These are phyloP conservation scores for Heliconius congener DNA, from an alignment of 1,140 invertebrate species.

Conservation along the genomic window DNA sequence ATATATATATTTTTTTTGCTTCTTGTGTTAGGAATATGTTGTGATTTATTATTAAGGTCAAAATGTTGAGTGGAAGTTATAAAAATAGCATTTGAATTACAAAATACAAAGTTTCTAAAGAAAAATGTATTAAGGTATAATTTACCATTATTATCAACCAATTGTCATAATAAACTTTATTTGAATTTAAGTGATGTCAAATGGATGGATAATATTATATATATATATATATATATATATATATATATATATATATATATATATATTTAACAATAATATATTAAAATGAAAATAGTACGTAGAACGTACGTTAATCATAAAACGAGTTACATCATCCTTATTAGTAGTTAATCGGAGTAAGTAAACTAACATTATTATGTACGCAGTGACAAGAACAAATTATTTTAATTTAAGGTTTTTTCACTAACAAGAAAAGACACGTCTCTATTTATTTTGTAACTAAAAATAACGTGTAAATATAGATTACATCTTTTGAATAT, in stretches of 20 bases:
- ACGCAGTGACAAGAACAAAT: conserved; percentile 55
- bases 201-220: too few species aligned
- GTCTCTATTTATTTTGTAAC: conserved; percentile 49
- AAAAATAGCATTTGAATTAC: too few species aligned
- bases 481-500: not conserved
- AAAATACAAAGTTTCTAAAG: too few species aligned
- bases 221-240: too few species aligned
- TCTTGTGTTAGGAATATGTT: not conserved
- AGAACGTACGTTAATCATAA: conserved; percentile 40
- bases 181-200: too few species aligned
- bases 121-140: too few species aligned
- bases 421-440: conserved; percentile 33
- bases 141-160: too few species aligned
- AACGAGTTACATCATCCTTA: conserved; percentile 57
- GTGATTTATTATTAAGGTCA: not conserved
- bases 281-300: too few species aligned
- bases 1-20: not conserved
- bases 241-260: too few species aligned
- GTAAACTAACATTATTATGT: conserved; percentile 57
- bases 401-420: conserved; percentile 40
- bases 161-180: too few species aligned
- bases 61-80: too few species aligned
- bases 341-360: conserved; percentile 57
- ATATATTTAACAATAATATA: too few species aligned
- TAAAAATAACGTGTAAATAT: conserved; percentile 27